Evolutionary conservation across 1,140 invertebrate species (phyloP), one percentile per base, ranked within the genome.

Genomic region (Cydia strobilella): DNA sequence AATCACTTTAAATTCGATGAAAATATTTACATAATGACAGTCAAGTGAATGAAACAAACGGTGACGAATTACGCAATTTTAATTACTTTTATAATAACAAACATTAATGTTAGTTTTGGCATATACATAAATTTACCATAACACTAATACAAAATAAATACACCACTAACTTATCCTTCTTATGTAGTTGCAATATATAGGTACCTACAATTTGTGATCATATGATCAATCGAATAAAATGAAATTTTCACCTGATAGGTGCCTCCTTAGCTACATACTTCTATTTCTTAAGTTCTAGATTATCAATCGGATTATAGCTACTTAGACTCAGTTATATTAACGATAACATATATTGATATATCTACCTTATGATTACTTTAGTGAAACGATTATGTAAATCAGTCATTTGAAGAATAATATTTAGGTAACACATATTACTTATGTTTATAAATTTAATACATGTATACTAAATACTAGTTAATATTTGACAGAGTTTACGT

Each of bases 361-460:
- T 74, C 81, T 82, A 75, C 35, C 83, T 88, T 85, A 81, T 76
- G 31, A 80, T 75, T 86, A 88, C 78, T 62, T 81, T 82, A 85
- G 86, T 81, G 81, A 87, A 88, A 88, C 80, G 84, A 89, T 86
- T 88, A 85, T 89, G 85, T 89, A 89, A 90, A 90, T 90, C 88
- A 90, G 88, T 90, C 88, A 80, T 89, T 90, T 85, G 86, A 88
- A 88, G 82, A 86, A 86, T 84, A 86, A 86, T 75, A 77, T 85
- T 82, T 83, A 86, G 80, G 77, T 85, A 84, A 78, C 75, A 45
- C 42, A 73, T 69, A 35, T 39, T 5, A 69, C 65, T 69, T 39
- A 69, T 39, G 31, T 10, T 39, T 69, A 69, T 35, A n/a, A 39
- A n/a, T 39, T 39, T 69, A 39, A 39, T 69, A 39, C 31, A 18